Conservation (phyloP, 37 sponge, comb jelly and placozoan genomes). For the Lycopodina hypogea region DNA sequence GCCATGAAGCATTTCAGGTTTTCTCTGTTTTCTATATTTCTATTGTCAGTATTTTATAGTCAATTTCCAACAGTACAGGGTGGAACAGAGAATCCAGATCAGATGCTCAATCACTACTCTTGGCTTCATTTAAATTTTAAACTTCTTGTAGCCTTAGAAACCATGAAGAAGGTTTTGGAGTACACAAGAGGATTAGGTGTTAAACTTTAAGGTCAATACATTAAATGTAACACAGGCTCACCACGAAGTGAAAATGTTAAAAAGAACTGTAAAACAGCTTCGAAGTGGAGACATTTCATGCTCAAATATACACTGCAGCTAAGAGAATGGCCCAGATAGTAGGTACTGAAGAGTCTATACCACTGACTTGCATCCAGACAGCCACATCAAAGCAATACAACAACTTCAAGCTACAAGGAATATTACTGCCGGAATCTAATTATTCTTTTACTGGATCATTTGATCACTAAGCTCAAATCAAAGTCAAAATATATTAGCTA, state of each 20-base stretch:
- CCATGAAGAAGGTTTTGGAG: too few species aligned
- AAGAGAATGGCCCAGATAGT: not conserved
- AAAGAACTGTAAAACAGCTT: not conserved
- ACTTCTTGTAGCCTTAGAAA: conserved; percentile 41
- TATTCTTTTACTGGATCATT: conserved; percentile 45
- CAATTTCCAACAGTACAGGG: conserved; percentile 18
- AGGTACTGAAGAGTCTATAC: conserved; percentile 31
- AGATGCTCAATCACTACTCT: conserved; percentile 45
- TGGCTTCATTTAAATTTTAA: conserved; percentile 41
- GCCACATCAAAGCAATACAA: conserved; percentile 32
- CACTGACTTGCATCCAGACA: conserved; percentile 29
- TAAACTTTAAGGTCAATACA: conserved; percentile 54
- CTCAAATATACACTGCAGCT: conserved; percentile 12
- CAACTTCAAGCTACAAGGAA: conserved; percentile 11
- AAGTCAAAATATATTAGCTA: conserved; percentile 4
- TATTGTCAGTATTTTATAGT: conserved; percentile 25
- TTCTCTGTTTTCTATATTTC: conserved; percentile 23
- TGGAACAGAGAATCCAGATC: conserved; percentile 56
- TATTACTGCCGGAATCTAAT: conserved; percentile 36
- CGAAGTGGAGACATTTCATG: conserved; percentile 21
- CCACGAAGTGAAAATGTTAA: conserved; percentile 30
- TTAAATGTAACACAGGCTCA: conserved; percentile 57
- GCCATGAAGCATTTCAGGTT: conserved; percentile 59
- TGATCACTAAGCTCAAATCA: conserved; percentile 22
- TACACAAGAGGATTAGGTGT: conserved; percentile 56